phyloP scores from a whole-genome alignment of 2,888 invertebrate species.

The Ariolimax columbianus region DNA sequence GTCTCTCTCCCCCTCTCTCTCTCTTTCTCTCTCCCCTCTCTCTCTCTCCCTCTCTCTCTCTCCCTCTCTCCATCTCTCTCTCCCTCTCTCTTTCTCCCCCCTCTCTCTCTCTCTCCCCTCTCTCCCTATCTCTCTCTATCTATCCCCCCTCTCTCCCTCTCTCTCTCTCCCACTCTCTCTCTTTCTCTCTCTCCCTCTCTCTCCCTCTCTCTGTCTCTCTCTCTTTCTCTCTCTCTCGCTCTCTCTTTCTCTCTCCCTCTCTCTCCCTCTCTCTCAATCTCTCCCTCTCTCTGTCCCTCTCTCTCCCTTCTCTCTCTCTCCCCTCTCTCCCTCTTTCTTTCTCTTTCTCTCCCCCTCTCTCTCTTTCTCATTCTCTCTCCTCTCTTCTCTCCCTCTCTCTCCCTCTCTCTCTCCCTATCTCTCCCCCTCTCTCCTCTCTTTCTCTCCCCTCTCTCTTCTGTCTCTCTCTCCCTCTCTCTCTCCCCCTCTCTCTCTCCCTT shows the following conservation, averaged over 20 bases:
- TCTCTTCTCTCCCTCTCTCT: not conserved
- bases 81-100: not conserved
- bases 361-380: not conserved
- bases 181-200: not conserved
- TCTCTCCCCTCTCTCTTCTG: not conserved
- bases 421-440: not conserved
- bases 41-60: not conserved
- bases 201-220: not conserved
- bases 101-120: not conserved
- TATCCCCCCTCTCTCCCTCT: not conserved
- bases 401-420: not conserved
- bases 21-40: not conserved
- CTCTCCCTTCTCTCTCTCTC: not conserved
- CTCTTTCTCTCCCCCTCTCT: not conserved
- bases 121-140: not conserved
- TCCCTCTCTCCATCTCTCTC: not conserved
- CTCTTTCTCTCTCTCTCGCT: not conserved
- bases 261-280: too few relatives aligned
- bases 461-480: not conserved
- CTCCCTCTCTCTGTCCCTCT: too few relatives aligned
- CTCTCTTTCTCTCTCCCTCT: too few relatives aligned
- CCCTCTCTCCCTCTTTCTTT: not conserved
- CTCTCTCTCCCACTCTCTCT: not conserved
- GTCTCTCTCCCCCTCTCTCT: not conserved
- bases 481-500: not conserved